A percentile compares a stretch with the other conserved stretches of the same genome.
Evolutionary conservation across 2,113 vertebrate species (phyloP).

Genomic region (Gadus chalcogrammus): DNA sequence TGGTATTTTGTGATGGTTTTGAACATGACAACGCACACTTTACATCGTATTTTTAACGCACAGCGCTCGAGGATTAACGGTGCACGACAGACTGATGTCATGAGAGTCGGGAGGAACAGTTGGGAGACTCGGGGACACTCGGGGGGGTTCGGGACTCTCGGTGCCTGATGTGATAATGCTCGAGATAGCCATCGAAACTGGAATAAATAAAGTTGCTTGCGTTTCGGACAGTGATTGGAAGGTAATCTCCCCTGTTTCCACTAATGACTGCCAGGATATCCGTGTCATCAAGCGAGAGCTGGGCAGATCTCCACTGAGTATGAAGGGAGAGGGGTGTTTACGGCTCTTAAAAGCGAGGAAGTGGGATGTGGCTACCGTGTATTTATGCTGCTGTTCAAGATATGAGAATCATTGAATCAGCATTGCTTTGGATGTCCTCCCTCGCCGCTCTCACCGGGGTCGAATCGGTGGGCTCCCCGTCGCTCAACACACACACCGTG

Average conservation of each 20-base stretch:
- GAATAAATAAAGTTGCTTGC: too few relatives aligned
- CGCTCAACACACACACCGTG: too few relatives aligned
- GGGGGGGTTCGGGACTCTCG: background rate
- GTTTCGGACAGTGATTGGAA: background rate
- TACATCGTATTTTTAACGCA: background rate
- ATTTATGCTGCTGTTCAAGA: conserved; percentile 61
- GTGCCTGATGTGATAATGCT: conserved; percentile 9
- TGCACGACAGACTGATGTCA: background rate
- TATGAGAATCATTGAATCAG: conserved; percentile 54
- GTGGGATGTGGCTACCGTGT: conserved; percentile 70
- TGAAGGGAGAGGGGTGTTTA: conserved; percentile 31
- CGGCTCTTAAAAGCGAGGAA: conserved; percentile 36
- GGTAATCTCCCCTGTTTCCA: background rate
- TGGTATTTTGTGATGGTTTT: conserved; percentile 16
- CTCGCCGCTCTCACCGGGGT: conserved; percentile 23
- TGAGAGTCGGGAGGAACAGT: conserved; percentile 4
- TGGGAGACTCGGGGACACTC: background rate
- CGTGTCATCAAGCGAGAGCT: conserved; percentile 11
- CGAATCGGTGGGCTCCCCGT: too few relatives aligned
- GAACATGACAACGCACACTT: background rate
- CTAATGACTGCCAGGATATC: background rate
- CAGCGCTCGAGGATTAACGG: background rate
- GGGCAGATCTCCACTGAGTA: conserved; percentile 2
- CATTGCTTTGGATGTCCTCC: conserved; percentile 22
- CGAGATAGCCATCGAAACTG: conserved; percentile 11